Percentiles rank a stretch among this genome's conserved stretches.
phyloP scores from a whole-genome alignment of 2,888 invertebrate species.

The Oscheius onirici region DNA sequence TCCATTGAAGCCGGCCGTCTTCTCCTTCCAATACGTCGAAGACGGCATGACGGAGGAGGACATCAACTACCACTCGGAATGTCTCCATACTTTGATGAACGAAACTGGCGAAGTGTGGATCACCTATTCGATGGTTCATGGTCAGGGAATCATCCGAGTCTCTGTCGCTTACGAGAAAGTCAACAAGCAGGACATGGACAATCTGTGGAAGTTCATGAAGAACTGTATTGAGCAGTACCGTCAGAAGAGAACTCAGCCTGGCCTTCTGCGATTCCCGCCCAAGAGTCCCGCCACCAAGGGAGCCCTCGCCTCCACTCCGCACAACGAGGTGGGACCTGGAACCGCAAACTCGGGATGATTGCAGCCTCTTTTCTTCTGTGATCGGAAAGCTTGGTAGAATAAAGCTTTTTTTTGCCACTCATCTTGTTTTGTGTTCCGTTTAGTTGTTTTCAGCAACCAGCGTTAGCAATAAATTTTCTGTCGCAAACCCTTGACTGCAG shows the following conservation, averaged over 20 bases:
- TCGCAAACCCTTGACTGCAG: too few species aligned
- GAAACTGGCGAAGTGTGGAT: conserved; percentile 16
- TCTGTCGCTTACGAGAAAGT: conserved; percentile 9
- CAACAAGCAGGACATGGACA: conserved; percentile 21
- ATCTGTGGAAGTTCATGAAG: conserved; percentile 11
- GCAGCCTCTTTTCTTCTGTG: too few species aligned
- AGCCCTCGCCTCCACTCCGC: not conserved
- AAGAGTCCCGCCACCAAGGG: not conserved
- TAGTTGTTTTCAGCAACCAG: too few species aligned
- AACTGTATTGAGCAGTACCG: conserved; percentile 10
- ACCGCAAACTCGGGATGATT: too few species aligned
- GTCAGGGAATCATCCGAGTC: conserved; percentile 15
- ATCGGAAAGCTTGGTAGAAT: too few species aligned
- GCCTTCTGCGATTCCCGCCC: not conserved
- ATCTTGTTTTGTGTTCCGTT: too few species aligned
- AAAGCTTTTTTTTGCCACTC: too few species aligned
- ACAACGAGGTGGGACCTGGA: too few species aligned
- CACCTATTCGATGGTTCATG: conserved; percentile 16
- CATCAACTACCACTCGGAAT: conserved; percentile 16
- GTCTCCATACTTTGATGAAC: not conserved
- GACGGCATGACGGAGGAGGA: conserved; percentile 14
- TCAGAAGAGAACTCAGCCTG: conserved; percentile 8
- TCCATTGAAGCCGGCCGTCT: conserved; percentile 25
- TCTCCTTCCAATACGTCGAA: conserved; percentile 35
- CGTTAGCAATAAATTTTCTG: too few species aligned